These are phyloP conservation scores for Odontesthes bonariensis DNA, from an alignment of 2,113 vertebrate genomes.

Conservation along the genomic window DNA sequence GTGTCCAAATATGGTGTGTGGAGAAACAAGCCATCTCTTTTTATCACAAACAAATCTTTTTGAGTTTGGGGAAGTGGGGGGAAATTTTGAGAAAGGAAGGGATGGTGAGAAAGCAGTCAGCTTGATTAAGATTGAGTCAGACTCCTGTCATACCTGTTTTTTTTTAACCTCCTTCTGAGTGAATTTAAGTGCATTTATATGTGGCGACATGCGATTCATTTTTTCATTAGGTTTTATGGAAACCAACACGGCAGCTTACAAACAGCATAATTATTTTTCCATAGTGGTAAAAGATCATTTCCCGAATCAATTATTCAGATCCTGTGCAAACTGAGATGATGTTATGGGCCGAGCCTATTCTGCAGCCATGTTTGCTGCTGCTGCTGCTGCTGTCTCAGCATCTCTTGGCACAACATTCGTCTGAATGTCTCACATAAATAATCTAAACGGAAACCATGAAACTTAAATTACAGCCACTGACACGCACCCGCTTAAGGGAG, in stretches of 20 bases:
- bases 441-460: slow-evolving; percentile 52
- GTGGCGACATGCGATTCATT: neutral
- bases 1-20: slow-evolving; percentile 38
- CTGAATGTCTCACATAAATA: slow-evolving; percentile 46
- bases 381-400: slow-evolving; percentile 38
- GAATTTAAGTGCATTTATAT: neutral
- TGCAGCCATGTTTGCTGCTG: slow-evolving; percentile 25
- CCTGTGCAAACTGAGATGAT: slow-evolving; percentile 22
- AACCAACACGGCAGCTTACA: slow-evolving; percentile 2
- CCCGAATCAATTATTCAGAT: slow-evolving; percentile 59
- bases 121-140: slow-evolving; percentile 31
- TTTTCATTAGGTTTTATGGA: neutral
- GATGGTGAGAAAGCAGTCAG: neutral
- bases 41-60: slow-evolving; percentile 7
- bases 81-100: neutral
- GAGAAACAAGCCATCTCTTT: neutral
- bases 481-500: slow-evolving; percentile 11
- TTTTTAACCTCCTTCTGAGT: neutral
- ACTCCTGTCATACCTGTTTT: slow-evolving; percentile 26
- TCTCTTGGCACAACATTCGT: slow-evolving; percentile 16
- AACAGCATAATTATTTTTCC: slow-evolving; percentile 41
- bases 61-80: neutral
- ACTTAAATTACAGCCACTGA: slow-evolving; percentile 18
- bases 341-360: slow-evolving; percentile 10
- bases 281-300: slow-evolving; percentile 41